A percentile compares a stretch with the other conserved stretches of the same genome.
Evolutionary conservation across 2,113 vertebrate species (phyloP).

Genomic region (Perca schrenkii): DNA sequence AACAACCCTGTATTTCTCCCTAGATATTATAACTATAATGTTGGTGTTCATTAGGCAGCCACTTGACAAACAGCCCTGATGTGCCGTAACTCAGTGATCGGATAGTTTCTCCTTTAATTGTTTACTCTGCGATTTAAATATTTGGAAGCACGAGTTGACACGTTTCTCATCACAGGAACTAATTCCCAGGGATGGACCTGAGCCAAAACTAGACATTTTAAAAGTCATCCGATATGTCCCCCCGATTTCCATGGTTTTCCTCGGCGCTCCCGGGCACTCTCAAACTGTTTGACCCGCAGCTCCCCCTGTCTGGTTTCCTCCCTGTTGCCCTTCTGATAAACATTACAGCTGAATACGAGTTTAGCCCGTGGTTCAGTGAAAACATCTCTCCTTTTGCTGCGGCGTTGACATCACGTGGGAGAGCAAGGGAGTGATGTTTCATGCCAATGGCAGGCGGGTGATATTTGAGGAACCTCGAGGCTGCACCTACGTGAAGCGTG

Average conservation of each 20-base stretch:
- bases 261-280: not conserved
- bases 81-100: not conserved
- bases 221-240: not conserved
- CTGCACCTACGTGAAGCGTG: conserved; percentile 40
- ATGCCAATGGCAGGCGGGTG: conserved; percentile 36
- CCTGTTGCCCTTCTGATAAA: conserved; percentile 46
- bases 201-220: not conserved
- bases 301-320: conserved; percentile 10
- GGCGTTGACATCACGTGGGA: conserved; percentile 43
- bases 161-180: conserved; percentile 8
- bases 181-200: conserved; percentile 3
- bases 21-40: too few relatives aligned
- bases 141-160: not conserved
- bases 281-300: conserved; percentile 45
- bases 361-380: conserved; percentile 46
- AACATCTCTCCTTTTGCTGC: conserved; percentile 50
- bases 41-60: not conserved
- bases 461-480: conserved; percentile 41
- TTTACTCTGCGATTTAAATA: not conserved
- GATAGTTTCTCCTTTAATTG: not conserved
- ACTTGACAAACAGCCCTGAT: not conserved
- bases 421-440: conserved; percentile 41
- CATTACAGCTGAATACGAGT: conserved; percentile 50
- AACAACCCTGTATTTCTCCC: not conserved
- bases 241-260: not conserved